Evolutionary conservation across 2,113 vertebrate species (phyloP).

Genomic region (Uropsilus gracilis): DNA sequence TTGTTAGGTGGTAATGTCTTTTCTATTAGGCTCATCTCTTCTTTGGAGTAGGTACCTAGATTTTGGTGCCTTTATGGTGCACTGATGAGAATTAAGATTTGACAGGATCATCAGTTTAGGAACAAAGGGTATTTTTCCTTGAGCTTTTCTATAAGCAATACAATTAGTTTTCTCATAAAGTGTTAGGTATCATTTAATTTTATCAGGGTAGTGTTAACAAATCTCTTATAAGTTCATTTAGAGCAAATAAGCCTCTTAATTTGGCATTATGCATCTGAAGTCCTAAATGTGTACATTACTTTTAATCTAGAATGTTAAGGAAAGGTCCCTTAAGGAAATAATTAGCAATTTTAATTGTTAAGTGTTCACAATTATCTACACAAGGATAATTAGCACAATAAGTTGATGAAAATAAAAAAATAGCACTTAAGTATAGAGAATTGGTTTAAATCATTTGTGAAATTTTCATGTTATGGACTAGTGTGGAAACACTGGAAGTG

Average conservation of each 20-base stretch:
- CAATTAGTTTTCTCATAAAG: background rate
- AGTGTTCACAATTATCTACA: background rate
- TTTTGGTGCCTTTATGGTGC: background rate
- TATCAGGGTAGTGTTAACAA: slow-evolving; percentile 1
- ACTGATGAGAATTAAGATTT: background rate
- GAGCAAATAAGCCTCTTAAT: background rate
- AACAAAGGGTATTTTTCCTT: background rate
- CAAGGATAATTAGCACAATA: background rate
- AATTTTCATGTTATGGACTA: background rate
- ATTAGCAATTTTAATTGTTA: slow-evolving; percentile 28
- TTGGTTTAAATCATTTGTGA: slow-evolving; percentile 18
- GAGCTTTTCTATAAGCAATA: background rate
- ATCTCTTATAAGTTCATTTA: background rate
- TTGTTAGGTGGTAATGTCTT: slow-evolving; percentile 28
- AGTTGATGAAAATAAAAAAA: slow-evolving; percentile 41
- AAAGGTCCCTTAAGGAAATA: background rate
- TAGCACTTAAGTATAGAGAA: background rate
- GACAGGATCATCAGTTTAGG: background rate
- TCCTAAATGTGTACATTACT: background rate
- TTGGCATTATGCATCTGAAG: background rate
- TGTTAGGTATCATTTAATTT: slow-evolving; percentile 30
- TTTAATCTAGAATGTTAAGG: slow-evolving; percentile 23
- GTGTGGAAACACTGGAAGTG: background rate
- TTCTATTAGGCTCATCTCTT: background rate
- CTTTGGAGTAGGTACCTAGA: background rate